Evolutionary conservation across 2,888 invertebrate species (phyloP).

Genomic region (Torymus texanus): DNA sequence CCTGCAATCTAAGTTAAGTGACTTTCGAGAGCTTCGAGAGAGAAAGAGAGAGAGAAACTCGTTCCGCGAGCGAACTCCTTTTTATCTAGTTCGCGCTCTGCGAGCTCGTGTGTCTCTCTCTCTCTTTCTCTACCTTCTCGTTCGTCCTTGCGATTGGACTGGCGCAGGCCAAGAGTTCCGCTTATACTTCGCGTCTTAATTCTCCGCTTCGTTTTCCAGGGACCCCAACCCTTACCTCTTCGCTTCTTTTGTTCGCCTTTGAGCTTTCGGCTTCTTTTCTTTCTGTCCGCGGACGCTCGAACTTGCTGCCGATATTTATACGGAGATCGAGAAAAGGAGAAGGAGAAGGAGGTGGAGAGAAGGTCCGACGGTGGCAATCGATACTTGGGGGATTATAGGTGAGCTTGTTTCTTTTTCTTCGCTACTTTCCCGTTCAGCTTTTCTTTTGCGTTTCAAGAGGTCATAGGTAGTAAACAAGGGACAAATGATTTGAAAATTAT

Average conservation of each 20-base stretch:
- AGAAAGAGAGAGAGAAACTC: slow-evolving; percentile 66
- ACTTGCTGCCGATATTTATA: slow-evolving; percentile 49
- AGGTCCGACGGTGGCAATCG: slow-evolving; percentile 26
- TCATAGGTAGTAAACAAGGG: background rate
- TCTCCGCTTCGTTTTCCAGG: slow-evolving; percentile 10
- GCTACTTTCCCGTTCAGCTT: background rate
- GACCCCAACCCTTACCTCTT: background rate
- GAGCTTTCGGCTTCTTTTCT: background rate
- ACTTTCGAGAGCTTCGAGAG: slow-evolving; percentile 71
- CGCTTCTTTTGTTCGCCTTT: slow-evolving; percentile 5
- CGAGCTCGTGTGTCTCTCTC: slow-evolving; percentile 17
- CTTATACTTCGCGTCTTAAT: slow-evolving; percentile 49
- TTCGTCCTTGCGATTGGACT: slow-evolving; percentile 2
- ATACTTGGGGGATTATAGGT: slow-evolving; percentile 40
- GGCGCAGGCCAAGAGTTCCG: slow-evolving; percentile 29
- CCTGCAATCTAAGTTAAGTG: slow-evolving; percentile 75
- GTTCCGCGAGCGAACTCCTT: slow-evolving; percentile 49
- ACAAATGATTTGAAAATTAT: background rate
- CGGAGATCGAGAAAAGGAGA: background rate
- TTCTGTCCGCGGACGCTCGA: background rate
- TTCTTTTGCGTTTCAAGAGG: no score
- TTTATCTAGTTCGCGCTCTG: slow-evolving; percentile 49
- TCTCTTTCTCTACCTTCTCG: slow-evolving; percentile 14
- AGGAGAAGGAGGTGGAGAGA: background rate
- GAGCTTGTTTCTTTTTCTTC: background rate